Base-by-base conservation (phyloP, 23 tunicate genomes). In the Ciona savignyi region DNA sequence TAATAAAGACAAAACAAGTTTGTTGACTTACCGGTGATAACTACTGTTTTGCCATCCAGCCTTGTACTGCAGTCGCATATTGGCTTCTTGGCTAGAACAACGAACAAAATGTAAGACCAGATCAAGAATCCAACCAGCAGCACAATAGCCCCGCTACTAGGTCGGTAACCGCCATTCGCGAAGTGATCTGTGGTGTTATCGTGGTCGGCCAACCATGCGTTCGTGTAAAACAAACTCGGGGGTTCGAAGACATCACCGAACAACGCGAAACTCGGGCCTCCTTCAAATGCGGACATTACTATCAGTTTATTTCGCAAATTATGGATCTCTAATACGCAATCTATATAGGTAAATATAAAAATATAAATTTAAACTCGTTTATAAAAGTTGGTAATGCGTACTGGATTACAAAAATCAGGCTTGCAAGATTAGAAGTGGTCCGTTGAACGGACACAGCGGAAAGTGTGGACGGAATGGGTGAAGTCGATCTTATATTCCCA, bases 21-120 rank as follows among this genome's bases (percentile, higher is more conserved):
- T 27, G 2, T n/a, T 27, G 33, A 32, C 78, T 65, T 74, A 74
- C 86, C 86, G 30, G 86, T 81, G 31, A 81, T 49, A 30, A 81
- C 67, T 0, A 74, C 86, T 35, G 33, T 67, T 74, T 81, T 73
- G 15, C 79, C 79, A 9, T 73, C 62, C 56, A 81, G 23, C 1
- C 68, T 34, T 25, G 34, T 29, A 21, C 21, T 31, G 51, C 86
- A 81, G 23, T 35, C 29, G 51, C 86, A 81, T 0, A n/a, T 27
- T 2, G 86, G 86, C 61, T 67, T 74, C 49, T 62, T 63, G 1
- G 79, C 60, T 30, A 81, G 61, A 1, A 74, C 69, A 11, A 74
- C 69, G 22, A 81, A 66, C 4, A 81, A 21, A 6, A 72, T 24
- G 63, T 80, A 80, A 22, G 32, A 32, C 77, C 85, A 71, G 25